A percentile compares a stretch with the other conserved stretches of the same genome.
phyloP scores from a whole-genome alignment of 2,888 invertebrate species.

The Meganola albula region DNA sequence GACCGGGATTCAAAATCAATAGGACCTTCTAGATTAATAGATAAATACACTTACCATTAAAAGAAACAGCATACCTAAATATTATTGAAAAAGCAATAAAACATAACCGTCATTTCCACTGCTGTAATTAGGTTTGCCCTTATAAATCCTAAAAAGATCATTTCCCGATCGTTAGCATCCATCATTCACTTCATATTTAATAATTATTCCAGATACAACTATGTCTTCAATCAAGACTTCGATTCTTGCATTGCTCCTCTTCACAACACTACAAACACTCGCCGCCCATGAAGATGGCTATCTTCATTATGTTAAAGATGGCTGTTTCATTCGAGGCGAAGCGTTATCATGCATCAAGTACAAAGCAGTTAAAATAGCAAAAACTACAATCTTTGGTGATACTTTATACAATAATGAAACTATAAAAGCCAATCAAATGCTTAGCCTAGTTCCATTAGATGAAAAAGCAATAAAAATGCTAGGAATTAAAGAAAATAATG shows the following conservation, averaged over 20 bases:
- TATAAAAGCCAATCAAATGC: slow-evolving; percentile 50
- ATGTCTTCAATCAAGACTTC: slow-evolving; percentile 25
- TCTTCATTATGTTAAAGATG: slow-evolving; percentile 61
- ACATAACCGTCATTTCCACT: too few species aligned
- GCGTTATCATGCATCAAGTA: slow-evolving; percentile 66
- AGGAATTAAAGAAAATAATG: slow-evolving; percentile 37
- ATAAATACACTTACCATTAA: too few species aligned
- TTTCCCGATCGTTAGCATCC: too few species aligned
- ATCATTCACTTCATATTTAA: too few species aligned
- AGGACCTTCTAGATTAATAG: too few species aligned
- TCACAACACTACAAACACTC: slow-evolving; percentile 30
- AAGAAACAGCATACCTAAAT: too few species aligned
- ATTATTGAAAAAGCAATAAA: too few species aligned
- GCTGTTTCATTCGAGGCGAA: slow-evolving; percentile 59
- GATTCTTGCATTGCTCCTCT: slow-evolving; percentile 21
- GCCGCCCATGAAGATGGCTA: slow-evolving; percentile 54
- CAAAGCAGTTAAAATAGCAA: slow-evolving; percentile 63
- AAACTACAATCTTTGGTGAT: slow-evolving; percentile 57
- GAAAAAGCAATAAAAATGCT: slow-evolving; percentile 47
- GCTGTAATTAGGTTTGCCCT: too few species aligned
- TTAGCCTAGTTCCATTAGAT: slow-evolving; percentile 62
- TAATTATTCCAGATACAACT: slow-evolving; percentile 15
- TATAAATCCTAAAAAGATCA: too few species aligned
- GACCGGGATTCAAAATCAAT: too few species aligned
- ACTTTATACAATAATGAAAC: slow-evolving; percentile 47